These are phyloP conservation scores for Tylochromis polylepis DNA, from an alignment of 2,113 vertebrate genomes.

Conservation along the genomic window DNA sequence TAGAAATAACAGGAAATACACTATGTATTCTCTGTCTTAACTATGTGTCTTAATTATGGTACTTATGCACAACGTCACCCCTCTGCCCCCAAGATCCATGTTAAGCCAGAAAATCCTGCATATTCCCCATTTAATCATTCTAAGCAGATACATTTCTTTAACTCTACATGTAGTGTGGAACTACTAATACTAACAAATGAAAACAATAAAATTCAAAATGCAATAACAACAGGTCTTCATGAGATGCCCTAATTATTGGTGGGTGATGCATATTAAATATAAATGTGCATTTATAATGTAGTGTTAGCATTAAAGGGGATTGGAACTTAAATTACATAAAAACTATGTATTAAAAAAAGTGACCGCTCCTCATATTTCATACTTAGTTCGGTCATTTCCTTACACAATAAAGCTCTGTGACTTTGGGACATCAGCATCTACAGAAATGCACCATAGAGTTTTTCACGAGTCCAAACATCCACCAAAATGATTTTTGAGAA, in stretches of 20 bases:
- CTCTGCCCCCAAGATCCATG: not conserved
- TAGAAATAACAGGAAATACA: not conserved
- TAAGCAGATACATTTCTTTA: not conserved
- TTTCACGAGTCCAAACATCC: accelerated
- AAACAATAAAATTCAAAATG: not conserved
- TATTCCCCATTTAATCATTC: not conserved
- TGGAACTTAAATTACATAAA: not conserved
- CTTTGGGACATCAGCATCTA: too few relatives aligned
- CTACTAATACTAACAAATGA: not conserved
- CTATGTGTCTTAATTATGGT: not conserved
- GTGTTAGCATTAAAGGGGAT: accelerated
- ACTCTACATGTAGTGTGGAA: not conserved
- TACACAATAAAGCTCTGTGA: not conserved
- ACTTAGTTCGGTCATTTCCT: not conserved
- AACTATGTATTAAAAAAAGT: not conserved
- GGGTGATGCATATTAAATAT: not conserved
- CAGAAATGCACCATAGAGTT: not conserved
- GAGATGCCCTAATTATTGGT: not conserved
- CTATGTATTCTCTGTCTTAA: not conserved
- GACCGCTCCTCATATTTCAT: not conserved
- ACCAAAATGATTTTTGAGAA: not conserved
- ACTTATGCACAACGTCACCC: not conserved
- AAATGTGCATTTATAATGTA: not conserved
- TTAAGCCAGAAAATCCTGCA: not conserved
- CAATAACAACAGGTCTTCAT: not conserved